Evolutionary conservation across 2,888 invertebrate species (phyloP), one percentile per base, ranked within the genome.

Genomic region (Sphaeridia pumilis): DNA sequence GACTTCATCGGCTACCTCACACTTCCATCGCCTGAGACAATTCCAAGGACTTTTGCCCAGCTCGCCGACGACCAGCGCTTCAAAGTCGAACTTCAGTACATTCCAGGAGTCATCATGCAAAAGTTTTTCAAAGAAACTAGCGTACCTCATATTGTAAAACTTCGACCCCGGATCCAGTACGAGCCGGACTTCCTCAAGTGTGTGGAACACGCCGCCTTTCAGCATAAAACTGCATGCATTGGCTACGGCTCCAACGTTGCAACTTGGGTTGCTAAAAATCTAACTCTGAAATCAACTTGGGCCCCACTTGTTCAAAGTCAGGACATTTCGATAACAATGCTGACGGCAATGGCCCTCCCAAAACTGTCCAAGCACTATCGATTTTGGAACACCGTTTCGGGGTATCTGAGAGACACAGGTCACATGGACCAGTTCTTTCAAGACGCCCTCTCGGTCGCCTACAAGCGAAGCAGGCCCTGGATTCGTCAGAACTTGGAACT

Each of bases 1-100:
- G 46, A 52, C 28, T 22, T 52, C 2, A 51, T 51, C 21, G 26
- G 27, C 24, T 51, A 46, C 38, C 36, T 51, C 12, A 36, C 46
- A 10, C 46, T 51, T 31, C 51, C 51, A 4, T 36, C 45, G n/a
- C 36, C 45, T 12, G 51, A 51, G 1, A 3, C 1, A 5, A 17
- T 51, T 10, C 51, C 51, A 2, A 21, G 7, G 7, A 51, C 36
- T 17, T 38, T 51, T 21, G 17, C 26, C 4, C n/a, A 41, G 20
- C 14, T 49, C 17, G 42, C 49, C 3, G 4, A 27, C 22, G 20
- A 14, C 5, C 2, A 5, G 1, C 22, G 5, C 4, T 49, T 31
- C 22, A 27, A 22, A 2, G 24, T 49, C 5, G 4, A 28, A 12
- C 12, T 26, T n/a, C 21, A 26, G 28, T 24, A 27, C 20, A 21